Evolutionary conservation across 2,888 invertebrate genomes (phyloP).

Genomic region (Chloroclysta siterata): DNA sequence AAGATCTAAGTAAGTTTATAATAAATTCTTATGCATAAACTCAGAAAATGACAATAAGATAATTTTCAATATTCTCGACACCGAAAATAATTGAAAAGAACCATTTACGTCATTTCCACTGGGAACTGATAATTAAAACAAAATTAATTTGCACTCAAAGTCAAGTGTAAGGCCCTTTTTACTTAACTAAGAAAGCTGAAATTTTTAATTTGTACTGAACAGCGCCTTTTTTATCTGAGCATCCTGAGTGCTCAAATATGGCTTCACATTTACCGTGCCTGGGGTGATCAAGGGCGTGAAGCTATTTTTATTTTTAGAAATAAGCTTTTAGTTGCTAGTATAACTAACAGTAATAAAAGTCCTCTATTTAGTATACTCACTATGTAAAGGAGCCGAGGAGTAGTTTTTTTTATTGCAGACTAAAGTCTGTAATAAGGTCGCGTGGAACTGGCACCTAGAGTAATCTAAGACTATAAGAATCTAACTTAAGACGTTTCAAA

Average conservation of each 20-base stretch:
- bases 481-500: no score
- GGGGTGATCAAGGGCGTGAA: no score
- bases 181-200: conserved; percentile 25
- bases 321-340: no score
- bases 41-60: neutral
- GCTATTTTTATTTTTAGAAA: no score
- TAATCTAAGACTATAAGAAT: no score
- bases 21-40: neutral
- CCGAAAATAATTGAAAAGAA: conserved; percentile 6
- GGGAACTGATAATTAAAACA: conserved; percentile 27
- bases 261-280: neutral
- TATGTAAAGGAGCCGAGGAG: no score
- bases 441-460: no score
- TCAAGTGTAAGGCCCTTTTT: conserved; percentile 14
- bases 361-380: no score
- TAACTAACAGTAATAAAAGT: no score
- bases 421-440: no score
- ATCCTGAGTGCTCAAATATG: conserved; percentile 1
- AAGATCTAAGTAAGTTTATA: no score
- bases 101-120: conserved; percentile 22
- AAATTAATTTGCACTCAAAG: conserved; percentile 29
- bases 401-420: no score
- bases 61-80: neutral
- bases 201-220: conserved; percentile 22
- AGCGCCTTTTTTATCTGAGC: neutral